A percentile compares a stretch with the other conserved stretches of the same genome.
Conservation (phyloP, 2,888 invertebrate genomes). For the Amaurobius ferox region DNA sequence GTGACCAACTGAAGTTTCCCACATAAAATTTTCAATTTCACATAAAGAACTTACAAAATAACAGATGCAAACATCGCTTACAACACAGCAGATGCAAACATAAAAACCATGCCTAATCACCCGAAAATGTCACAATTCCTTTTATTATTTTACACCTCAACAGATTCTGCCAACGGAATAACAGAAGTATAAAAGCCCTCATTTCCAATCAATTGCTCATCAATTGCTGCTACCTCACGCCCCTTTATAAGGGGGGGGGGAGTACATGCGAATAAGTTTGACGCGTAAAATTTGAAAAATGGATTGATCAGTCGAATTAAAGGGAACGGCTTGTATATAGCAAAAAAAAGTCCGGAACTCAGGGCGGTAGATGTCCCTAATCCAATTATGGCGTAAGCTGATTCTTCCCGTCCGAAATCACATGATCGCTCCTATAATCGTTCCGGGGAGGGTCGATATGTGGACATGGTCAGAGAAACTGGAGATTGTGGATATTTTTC, state of each 20-base stretch:
- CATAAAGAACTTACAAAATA: too few relatives aligned
- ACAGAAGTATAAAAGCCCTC: neutral
- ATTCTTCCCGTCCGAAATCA: neutral
- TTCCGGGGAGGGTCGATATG: neutral
- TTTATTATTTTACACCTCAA: too few relatives aligned
- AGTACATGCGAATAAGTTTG: neutral
- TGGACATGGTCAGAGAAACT: neutral
- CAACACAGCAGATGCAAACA: too few relatives aligned
- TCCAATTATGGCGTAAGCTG: constrained; percentile 6
- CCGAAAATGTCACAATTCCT: too few relatives aligned
- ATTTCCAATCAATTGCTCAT: neutral
- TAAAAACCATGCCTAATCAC: too few relatives aligned
- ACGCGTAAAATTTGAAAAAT: constrained; percentile 8
- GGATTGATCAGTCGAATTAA: neutral
- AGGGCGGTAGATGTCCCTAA: constrained; percentile 6
- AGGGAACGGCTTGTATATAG: neutral
- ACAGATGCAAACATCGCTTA: too few relatives aligned
- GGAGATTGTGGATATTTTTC: neutral
- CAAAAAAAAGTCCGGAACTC: neutral
- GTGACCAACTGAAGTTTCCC: too few relatives aligned
- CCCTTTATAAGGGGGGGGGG: too few relatives aligned
- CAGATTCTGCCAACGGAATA: too few relatives aligned
- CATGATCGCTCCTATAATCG: constrained; percentile 6
- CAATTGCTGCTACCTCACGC: neutral
- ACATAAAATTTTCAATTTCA: too few relatives aligned